These are phyloP conservation scores for Muntiacus reevesi DNA, from an alignment of 2,113 vertebrate species.

Conservation along the genomic window DNA sequence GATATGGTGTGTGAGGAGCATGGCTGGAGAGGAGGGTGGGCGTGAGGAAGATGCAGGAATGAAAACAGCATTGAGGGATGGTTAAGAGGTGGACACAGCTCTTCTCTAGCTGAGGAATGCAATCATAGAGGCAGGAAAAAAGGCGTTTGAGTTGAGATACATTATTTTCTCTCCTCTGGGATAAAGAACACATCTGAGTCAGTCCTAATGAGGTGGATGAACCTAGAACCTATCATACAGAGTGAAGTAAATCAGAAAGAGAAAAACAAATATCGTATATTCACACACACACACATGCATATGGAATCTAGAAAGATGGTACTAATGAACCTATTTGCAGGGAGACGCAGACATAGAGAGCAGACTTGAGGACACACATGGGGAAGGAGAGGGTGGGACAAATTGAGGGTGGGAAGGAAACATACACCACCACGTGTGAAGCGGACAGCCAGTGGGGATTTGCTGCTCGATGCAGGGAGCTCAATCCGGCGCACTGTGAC, in stretches of 20 bases:
- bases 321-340: not conserved
- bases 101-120: no score
- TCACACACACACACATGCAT: not conserved
- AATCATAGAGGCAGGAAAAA: not conserved
- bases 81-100: no score
- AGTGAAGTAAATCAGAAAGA: not conserved
- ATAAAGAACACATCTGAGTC: not conserved
- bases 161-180: not conserved
- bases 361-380: not conserved
- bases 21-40: accelerated
- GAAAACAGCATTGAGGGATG: not conserved
- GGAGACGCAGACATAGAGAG: not conserved
- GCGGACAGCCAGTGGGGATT: not conserved
- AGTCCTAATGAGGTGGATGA: not conserved
- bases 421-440: not conserved
- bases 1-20: accelerated
- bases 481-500: not conserved
- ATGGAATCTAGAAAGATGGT: not conserved
- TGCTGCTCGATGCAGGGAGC: not conserved
- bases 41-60: accelerated
- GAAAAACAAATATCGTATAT: not conserved
- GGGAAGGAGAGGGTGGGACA: not conserved
- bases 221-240: not conserved
- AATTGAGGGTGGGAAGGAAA: not conserved
- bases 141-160: not conserved